A percentile compares a stretch with the other conserved stretches of the same genome.
phyloP scores from a whole-genome alignment of 37 sponge, comb jelly and placozoan species.

The Oscarella lobularis region DNA sequence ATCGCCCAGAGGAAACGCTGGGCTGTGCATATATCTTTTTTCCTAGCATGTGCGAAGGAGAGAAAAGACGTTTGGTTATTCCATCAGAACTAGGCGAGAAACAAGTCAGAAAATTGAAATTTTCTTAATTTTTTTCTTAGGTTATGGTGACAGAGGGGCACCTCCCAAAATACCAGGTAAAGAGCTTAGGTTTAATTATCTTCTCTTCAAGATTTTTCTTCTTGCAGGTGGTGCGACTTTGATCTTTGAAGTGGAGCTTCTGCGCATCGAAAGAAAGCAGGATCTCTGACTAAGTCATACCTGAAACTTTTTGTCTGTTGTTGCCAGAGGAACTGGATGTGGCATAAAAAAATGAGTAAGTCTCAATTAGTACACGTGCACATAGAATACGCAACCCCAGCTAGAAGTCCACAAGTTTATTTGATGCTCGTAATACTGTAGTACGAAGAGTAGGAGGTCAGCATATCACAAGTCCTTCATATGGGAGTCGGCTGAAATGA shows the following conservation, averaged over 20 bases:
- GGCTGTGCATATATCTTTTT: not conserved
- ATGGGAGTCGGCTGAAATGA: slow-evolving; percentile 18
- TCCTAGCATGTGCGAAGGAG: slow-evolving; percentile 87
- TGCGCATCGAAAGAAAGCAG: slow-evolving; percentile 48
- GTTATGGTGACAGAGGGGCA: slow-evolving; percentile 83
- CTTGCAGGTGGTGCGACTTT: slow-evolving; percentile 77
- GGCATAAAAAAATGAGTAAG: too few species aligned
- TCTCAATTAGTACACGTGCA: too few species aligned
- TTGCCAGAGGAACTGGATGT: too few species aligned
- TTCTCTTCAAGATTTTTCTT: not conserved
- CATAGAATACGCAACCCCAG: too few species aligned
- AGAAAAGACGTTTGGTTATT: slow-evolving; percentile 71
- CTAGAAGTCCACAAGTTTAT: too few species aligned
- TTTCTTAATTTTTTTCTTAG: slow-evolving; percentile 4
- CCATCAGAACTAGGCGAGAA: slow-evolving; percentile 58
- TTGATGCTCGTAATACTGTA: too few species aligned
- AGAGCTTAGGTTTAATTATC: not conserved
- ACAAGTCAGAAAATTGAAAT: too few species aligned
- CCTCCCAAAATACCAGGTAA: slow-evolving; percentile 84
- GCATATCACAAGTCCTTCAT: not conserved
- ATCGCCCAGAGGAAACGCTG: not conserved
- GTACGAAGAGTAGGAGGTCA: too few species aligned
- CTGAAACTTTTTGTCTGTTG: too few species aligned
- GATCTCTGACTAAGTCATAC: not conserved
- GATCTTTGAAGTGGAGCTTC: slow-evolving; percentile 83